Base-by-base conservation (phyloP, 2,797 vertebrate species). In the Siniperca scherzeri region DNA sequence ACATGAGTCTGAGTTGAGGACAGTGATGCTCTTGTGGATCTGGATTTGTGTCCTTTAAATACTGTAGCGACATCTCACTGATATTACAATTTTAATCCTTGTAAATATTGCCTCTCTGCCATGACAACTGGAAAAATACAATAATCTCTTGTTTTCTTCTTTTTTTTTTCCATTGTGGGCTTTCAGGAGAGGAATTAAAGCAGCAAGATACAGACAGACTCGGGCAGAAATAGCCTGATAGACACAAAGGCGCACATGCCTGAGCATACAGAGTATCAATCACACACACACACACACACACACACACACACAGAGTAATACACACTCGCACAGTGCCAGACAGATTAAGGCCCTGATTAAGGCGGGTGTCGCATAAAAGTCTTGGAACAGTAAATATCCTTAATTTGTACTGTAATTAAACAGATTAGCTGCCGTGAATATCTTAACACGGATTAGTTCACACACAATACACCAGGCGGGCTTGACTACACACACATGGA, bases 361-460 rank as follows among this genome's bases (percentile, higher is more conserved):
- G 85, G 59, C 80, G 77, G 76, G 83, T 89, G 88, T 91, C 80
- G 83, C 85, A 89, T 92, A 76, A 87, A 91, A 90, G 90, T 92
- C 91, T 90, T 91, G 88, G 87, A 93, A 93, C 89, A 91, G 91
- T 93, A 92, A 93, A 94, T 91, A 93, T 94, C 87, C 89, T 90
- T 94, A 89, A 94, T 93, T 93, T 93, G 92, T 90, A 81, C 85
- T 92, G 92, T 93, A 94, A 95, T 94, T 93, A 94, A 93, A 92
- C 91, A 93, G 92, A 94, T 94, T 94, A 94, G 92, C 92, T 86
- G 75, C 88, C 64, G 87, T 92, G 91, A 93, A 93, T 94, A 91
- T 94, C 82, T 93, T 91, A 91, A 85, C 84, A 81, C 82, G 93
- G 94, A 94, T 94, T 94, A 94, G 83, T 83, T 72, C 52, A 57